Percentiles rank a stretch among this genome's conserved stretches.
Conservation (phyloP, 2,888 invertebrate genomes). For the Dermolepida albohirtum region DNA sequence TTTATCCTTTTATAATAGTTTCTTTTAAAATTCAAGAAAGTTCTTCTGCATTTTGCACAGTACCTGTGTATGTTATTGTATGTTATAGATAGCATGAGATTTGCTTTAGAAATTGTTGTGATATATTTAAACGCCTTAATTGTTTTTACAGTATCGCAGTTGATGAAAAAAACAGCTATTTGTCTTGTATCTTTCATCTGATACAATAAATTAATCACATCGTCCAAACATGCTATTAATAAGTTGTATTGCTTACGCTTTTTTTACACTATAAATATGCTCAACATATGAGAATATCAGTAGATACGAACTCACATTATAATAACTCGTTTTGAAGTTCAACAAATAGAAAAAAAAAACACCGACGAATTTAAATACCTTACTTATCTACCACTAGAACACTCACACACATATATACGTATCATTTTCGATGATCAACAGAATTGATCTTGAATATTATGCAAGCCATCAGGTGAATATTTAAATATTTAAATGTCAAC, state of each 20-base stretch:
- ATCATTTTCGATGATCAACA: slow-evolving; percentile 28
- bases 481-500: slow-evolving; percentile 39
- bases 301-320: slow-evolving; percentile 25
- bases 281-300: slow-evolving; percentile 12
- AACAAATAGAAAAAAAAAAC: slow-evolving; percentile 19
- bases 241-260: background rate
- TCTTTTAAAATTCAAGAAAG: too few species aligned
- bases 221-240: background rate
- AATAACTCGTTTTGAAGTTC: slow-evolving; percentile 27
- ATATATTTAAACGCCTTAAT: too few species aligned
- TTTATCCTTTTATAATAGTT: too few species aligned
- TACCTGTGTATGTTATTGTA: too few species aligned
- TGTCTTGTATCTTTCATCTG: slow-evolving; percentile 14
- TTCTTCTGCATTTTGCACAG: too few species aligned
- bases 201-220: slow-evolving; percentile 18
- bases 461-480: slow-evolving; percentile 32
- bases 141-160: too few species aligned
- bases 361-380: slow-evolving; percentile 26
- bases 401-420: slow-evolving; percentile 1
- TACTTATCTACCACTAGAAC: too few species aligned
- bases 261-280: background rate
- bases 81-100: too few species aligned
- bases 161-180: background rate
- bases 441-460: slow-evolving; percentile 31
- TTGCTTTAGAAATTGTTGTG: too few species aligned